Base-by-base conservation (phyloP, 1,140 invertebrate species). In the Aphis gossypii region DNA sequence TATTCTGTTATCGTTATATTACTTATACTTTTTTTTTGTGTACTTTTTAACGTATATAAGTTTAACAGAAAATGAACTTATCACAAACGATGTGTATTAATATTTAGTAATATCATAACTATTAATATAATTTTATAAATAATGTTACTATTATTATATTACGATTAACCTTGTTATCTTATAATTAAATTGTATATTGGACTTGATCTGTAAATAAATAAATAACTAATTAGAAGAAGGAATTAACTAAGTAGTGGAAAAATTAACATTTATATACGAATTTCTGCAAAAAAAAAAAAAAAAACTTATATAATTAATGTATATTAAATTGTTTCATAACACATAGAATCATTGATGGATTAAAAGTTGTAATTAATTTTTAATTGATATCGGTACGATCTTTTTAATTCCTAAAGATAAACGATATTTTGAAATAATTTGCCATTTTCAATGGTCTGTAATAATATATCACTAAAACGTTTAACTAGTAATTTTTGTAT, bases 361-460 rank as follows among this genome's bases (percentile, higher is more conserved):
- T 68, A 11, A n/a, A 68, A 68, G 60, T 68, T 68, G 30, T 11
- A n/a, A 68, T n/a, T 60, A 8, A 11, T 68, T n/a, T 68, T n/a
- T 68, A 68, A 68, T 1, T n/a, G 14, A n/a, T 7, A 30, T 14
- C 18, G 30, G n/a, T 20, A n/a, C 30, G 30, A 18, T 18, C 14
- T n/a, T n/a, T 35, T 20, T 41, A 35, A 68, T 68, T n/a, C 14
- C 1, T 4, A n/a, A 76, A 76, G 11, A 76, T 4, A 76, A n/a
- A 68, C 0, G 4, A 18, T 20, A n/a, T n/a, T 76, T 76, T 76
- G 5, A 76, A 18, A 35, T 76, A 76, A 76, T 76, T 76, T 0
- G 6, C 4, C 0, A 14, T n/a, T n/a, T 5, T n/a, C 4, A n/a
- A n/a, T 76, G 2, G 0, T 76, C 6, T 7, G n/a, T 20, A 18